A percentile compares a stretch with the other conserved stretches of the same genome.
These are phyloP conservation scores for Polydrusus pterygomalis DNA, from an alignment of 2,888 invertebrate genomes.

Conservation along the genomic window DNA sequence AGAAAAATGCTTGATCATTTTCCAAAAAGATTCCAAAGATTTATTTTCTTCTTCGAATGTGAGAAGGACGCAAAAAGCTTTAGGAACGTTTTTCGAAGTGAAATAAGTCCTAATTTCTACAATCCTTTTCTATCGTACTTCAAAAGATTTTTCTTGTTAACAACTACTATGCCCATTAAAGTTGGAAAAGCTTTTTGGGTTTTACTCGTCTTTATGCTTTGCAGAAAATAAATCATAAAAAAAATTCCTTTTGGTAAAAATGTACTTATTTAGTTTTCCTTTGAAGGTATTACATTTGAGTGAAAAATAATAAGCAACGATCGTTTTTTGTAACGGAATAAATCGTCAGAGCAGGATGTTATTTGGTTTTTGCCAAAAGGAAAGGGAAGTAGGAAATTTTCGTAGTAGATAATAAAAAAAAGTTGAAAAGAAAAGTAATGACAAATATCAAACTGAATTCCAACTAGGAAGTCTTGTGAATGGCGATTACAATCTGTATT, in stretches of 20 bases:
- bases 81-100: background rate
- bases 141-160: background rate
- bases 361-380: no score
- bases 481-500: no score
- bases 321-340: background rate
- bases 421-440: no score
- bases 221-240: slow-evolving; percentile 6
- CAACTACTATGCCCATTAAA: background rate
- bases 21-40: no score
- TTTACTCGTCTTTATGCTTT: background rate
- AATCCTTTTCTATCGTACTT: background rate
- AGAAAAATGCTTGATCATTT: no score
- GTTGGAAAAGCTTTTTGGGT: slow-evolving; percentile 16
- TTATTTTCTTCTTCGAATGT: background rate
- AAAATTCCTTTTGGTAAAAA: slow-evolving; percentile 1
- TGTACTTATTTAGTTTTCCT: slow-evolving; percentile 14
- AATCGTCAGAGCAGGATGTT: no score
- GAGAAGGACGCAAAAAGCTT: background rate
- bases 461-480: no score
- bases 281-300: slow-evolving; percentile 14
- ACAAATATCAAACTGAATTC: no score
- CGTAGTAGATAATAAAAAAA: no score
- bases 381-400: no score
- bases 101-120: background rate
- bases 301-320: background rate